These are phyloP conservation scores for Calidris pugnax DNA, from an alignment of 2,113 vertebrate genomes.

Conservation along the genomic window DNA sequence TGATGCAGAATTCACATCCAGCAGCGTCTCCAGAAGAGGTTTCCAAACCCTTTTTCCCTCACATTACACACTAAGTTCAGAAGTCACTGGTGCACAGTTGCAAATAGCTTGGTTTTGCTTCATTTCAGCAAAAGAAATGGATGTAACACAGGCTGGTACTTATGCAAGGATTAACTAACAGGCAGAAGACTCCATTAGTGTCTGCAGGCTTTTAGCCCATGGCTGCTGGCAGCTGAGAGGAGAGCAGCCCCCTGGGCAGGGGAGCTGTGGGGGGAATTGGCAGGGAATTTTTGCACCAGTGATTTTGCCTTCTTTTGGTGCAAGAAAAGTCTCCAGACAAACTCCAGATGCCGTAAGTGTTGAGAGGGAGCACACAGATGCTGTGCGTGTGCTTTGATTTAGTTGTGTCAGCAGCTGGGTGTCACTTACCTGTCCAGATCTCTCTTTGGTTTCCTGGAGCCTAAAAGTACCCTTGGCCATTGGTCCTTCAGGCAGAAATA, in stretches of 20 bases:
- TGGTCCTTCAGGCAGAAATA: neutral
- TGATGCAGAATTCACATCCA: neutral
- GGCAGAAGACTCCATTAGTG: neutral
- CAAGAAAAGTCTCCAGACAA: neutral
- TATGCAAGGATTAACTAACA: neutral
- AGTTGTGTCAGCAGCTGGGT: neutral
- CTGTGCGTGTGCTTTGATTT: rapidly evolving
- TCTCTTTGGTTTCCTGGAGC: neutral
- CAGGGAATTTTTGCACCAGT: neutral
- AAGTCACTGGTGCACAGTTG: neutral
- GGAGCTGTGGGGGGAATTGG: neutral
- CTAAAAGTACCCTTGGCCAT: neutral
- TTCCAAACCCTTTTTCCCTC: neutral
- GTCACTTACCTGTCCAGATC: neutral
- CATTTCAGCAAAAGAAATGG: neutral
- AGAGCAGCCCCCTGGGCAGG: neutral
- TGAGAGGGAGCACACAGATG: rapidly evolving
- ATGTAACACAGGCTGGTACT: neutral
- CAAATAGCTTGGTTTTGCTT: constrained; percentile 12
- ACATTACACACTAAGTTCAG: neutral
- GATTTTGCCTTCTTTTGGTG: neutral
- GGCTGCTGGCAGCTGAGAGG: neutral
- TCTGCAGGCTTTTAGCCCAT: neutral
- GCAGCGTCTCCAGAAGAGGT: neutral
- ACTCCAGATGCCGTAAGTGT: rapidly evolving